Conservation (phyloP, 2,888 invertebrate genomes). For the Hyles lineata region DNA sequence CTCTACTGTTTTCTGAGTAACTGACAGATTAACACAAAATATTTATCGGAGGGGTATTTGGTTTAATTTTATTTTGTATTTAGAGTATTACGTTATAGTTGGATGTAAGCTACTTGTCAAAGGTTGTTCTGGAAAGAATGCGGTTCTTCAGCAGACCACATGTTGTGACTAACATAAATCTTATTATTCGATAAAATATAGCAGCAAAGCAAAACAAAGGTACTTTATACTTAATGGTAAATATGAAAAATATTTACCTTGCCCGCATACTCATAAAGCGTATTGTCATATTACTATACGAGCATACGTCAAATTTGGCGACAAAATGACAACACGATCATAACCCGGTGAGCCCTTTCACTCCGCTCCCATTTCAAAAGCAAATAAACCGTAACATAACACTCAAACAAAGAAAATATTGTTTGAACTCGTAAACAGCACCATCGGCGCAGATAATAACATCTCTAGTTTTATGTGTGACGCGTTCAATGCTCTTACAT, state of each 20-base stretch:
- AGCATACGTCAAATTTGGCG: background rate
- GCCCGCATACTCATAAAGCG: background rate
- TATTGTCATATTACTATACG: background rate
- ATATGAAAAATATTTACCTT: background rate
- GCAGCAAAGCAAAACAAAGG: too few species aligned
- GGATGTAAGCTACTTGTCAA: background rate
- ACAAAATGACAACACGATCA: background rate
- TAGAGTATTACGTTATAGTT: background rate
- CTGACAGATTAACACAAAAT: too few species aligned
- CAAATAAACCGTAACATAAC: conserved; percentile 15
- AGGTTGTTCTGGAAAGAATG: too few species aligned
- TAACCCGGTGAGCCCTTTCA: conserved; percentile 10
- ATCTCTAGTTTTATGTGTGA: conserved; percentile 16
- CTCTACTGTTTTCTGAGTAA: too few species aligned
- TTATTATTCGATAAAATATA: too few species aligned
- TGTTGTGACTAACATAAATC: too few species aligned
- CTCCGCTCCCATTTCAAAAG: conserved; percentile 14
- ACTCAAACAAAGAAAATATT: conserved; percentile 25
- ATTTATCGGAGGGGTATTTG: too few species aligned
- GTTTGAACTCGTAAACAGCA: conserved; percentile 25
- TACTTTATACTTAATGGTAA: background rate
- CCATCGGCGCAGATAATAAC: conserved; percentile 23
- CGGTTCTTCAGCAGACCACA: too few species aligned
- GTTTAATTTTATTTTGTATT: too few species aligned
- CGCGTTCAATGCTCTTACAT: conserved; percentile 39